phyloP scores from a whole-genome alignment of 1,140 invertebrate species.

The Metaphire vulgaris region DNA sequence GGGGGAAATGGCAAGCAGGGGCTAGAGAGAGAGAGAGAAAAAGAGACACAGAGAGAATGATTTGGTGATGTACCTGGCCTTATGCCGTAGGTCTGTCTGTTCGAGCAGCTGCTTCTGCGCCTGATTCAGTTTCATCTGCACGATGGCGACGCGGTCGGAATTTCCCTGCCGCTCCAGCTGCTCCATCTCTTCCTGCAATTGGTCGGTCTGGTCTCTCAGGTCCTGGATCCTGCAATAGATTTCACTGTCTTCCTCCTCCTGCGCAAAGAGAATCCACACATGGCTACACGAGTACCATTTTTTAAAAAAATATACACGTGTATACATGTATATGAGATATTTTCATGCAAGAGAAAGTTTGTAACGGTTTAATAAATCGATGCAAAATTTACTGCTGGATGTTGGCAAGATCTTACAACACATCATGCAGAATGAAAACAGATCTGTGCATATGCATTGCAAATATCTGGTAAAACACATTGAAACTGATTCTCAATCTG shows the following conservation, averaged over 20 bases:
- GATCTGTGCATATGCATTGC: no score
- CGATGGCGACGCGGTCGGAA: neutral
- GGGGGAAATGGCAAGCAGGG: no score
- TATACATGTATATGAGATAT: neutral
- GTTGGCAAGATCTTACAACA: neutral
- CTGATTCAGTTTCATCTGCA: neutral
- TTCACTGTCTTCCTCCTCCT: slow-evolving; percentile 48
- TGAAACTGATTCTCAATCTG: no score
- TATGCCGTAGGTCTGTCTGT: slow-evolving; percentile 10
- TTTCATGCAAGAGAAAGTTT: neutral
- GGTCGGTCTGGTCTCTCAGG: slow-evolving; percentile 41
- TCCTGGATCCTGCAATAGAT: slow-evolving; percentile 46
- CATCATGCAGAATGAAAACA: neutral
- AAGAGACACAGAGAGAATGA: neutral
- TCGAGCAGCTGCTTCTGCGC: slow-evolving; percentile 20
- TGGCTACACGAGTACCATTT: neutral
- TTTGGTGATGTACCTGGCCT: neutral
- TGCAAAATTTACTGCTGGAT: neutral
- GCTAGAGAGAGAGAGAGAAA: no score
- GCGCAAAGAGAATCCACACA: neutral
- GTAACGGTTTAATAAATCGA: neutral
- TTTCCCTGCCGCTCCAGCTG: slow-evolving; percentile 32
- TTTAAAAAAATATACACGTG: neutral
- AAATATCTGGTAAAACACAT: no score
- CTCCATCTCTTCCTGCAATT: slow-evolving; percentile 38